Percentiles rank a stretch among this genome's conserved stretches.
Conservation (phyloP, 2,797 vertebrate genomes). For the Eulemur rubriventer region DNA sequence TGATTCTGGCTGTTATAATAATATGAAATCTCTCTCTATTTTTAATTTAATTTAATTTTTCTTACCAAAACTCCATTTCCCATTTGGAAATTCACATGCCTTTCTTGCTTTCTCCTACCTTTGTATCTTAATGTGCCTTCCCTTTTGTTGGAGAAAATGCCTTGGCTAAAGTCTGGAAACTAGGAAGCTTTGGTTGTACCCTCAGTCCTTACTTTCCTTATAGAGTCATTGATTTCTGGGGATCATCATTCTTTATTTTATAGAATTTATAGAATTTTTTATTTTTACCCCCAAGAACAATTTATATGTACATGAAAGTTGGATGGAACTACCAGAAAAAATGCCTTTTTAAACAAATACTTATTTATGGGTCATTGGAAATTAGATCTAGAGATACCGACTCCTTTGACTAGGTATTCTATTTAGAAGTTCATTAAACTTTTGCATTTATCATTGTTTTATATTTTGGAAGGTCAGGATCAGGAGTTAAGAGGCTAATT, state of each 20-base stretch:
- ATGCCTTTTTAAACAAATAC: not conserved
- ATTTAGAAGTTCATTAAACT: not conserved
- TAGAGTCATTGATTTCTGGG: not conserved
- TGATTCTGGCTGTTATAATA: not conserved
- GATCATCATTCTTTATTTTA: conserved; percentile 1
- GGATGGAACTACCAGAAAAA: not conserved
- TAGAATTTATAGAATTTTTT: not conserved
- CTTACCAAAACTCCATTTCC: not conserved
- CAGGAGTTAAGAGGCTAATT: not conserved
- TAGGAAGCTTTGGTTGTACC: not conserved
- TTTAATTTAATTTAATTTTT: not conserved
- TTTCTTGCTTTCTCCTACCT: not conserved
- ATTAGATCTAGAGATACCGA: not conserved
- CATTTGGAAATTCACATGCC: not conserved
- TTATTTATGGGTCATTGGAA: conserved; percentile 6
- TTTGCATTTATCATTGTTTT: conserved; percentile 21
- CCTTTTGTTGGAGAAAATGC: not conserved
- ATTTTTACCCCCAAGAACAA: not conserved
- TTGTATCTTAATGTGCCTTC: not conserved
- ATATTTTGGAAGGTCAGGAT: conserved; percentile 23
- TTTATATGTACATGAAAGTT: not conserved
- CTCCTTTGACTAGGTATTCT: not conserved
- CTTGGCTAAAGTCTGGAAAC: not conserved
- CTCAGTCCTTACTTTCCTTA: not conserved
- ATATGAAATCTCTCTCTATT: not conserved